A percentile compares a stretch with the other conserved stretches of the same genome.
phyloP scores from a whole-genome alignment of 2,888 invertebrate species.

The Anoplius nigerrimus region DNA sequence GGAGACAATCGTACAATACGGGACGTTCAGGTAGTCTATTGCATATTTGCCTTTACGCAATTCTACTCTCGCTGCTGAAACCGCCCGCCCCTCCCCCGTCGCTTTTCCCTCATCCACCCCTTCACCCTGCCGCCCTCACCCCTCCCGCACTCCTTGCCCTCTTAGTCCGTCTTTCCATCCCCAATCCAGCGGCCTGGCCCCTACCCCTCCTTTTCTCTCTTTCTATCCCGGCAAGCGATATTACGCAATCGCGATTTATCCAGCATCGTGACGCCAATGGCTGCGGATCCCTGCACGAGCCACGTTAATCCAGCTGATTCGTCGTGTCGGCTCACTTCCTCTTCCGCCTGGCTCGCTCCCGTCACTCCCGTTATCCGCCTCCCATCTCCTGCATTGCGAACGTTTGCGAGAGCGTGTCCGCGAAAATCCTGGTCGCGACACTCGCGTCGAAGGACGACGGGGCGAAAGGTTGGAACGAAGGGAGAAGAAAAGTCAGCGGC shows the following conservation, averaged over 20 bases:
- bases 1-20: slow-evolving; percentile 66
- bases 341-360: not conserved
- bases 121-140: too few species aligned
- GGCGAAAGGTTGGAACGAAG: too few species aligned
- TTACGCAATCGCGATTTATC: slow-evolving; percentile 65
- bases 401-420: too few species aligned
- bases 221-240: slow-evolving; percentile 49
- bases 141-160: not conserved
- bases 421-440: too few species aligned
- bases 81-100: slow-evolving; percentile 39
- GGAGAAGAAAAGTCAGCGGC: too few species aligned
- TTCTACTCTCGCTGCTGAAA: slow-evolving; percentile 50
- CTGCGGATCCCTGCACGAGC: too few species aligned
- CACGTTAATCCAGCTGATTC: too few species aligned
- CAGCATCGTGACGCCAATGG: slow-evolving; percentile 17
- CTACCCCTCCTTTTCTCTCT: not conserved
- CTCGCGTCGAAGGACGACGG: too few species aligned
- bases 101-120: not conserved
- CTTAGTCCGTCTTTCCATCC: slow-evolving; percentile 3
- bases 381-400: too few species aligned
- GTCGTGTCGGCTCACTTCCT: too few species aligned
- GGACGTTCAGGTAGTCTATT: slow-evolving; percentile 63
- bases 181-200: not conserved
- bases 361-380: not conserved
- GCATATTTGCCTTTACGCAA: slow-evolving; percentile 70